These are phyloP conservation scores for Nephrotoma appendiculata DNA, from an alignment of 2,888 invertebrate species.

Conservation along the genomic window DNA sequence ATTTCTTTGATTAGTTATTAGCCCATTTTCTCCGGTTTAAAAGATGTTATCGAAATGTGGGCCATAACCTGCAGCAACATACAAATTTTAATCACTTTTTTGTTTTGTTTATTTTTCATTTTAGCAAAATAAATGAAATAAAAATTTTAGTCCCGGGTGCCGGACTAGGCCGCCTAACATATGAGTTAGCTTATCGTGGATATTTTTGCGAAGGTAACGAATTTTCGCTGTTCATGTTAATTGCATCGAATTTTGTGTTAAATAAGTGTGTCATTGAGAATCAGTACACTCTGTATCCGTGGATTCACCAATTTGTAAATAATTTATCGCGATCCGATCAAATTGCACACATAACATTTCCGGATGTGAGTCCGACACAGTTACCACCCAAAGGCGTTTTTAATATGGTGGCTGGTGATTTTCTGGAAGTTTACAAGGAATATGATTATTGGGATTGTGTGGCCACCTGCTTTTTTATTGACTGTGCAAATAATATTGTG, in stretches of 20 bases:
- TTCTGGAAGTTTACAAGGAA: slow-evolving; percentile 64
- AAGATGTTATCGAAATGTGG: neutral
- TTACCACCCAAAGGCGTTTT: slow-evolving; percentile 48
- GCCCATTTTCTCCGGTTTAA: neutral
- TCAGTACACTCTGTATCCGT: slow-evolving; percentile 74
- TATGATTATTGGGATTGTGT: slow-evolving; percentile 76
- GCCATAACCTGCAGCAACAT: neutral
- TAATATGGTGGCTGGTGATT: slow-evolving; percentile 96
- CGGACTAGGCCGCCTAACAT: slow-evolving; percentile 87
- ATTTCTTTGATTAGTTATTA: slow-evolving; percentile 3
- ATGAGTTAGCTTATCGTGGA: slow-evolving; percentile 81
- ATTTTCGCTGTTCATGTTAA: slow-evolving; percentile 93
- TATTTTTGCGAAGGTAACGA: slow-evolving; percentile 95
- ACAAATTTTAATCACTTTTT: neutral
- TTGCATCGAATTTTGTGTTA: slow-evolving; percentile 89
- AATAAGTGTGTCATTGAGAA: slow-evolving; percentile 55
- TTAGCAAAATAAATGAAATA: slow-evolving; percentile 33
- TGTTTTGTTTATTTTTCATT: neutral
- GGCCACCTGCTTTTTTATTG: slow-evolving; percentile 95
- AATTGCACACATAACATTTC: slow-evolving; percentile 61
- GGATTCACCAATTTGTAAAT: slow-evolving; percentile 91
- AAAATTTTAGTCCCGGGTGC: slow-evolving; percentile 88
- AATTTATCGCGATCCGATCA: slow-evolving; percentile 72
- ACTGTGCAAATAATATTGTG: slow-evolving; percentile 93
- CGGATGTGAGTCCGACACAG: slow-evolving; percentile 70